Evolutionary conservation across 1,140 invertebrate genomes (phyloP).

Genomic region (Acarapis woodi): DNA sequence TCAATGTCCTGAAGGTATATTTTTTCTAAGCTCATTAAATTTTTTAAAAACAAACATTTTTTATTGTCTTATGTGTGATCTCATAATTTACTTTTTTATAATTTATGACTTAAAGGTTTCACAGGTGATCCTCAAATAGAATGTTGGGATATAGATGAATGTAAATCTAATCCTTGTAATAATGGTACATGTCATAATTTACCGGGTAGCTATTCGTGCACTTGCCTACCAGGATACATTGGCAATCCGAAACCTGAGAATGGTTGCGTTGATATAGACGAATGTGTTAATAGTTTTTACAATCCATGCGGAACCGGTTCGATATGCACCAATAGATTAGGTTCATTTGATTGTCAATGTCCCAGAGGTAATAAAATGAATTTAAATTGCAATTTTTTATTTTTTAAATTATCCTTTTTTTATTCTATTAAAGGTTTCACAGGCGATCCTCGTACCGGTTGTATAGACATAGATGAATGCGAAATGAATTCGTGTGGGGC

Average conservation of each 20-base stretch:
- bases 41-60: background rate
- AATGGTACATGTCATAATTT: slow-evolving; percentile 29
- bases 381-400: background rate
- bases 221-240: slow-evolving; percentile 38
- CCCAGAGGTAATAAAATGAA: slow-evolving; percentile 13
- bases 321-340: slow-evolving; percentile 45
- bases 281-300: slow-evolving; percentile 37
- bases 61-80: too few relatives aligned
- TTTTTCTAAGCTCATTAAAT: too few relatives aligned
- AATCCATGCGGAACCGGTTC: slow-evolving; percentile 51
- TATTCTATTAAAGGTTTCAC: background rate
- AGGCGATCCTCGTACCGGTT: background rate
- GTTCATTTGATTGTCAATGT: slow-evolving; percentile 27
- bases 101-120: too few relatives aligned
- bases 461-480: slow-evolving; percentile 51
- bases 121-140: slow-evolving; percentile 42
- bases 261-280: slow-evolving; percentile 39
- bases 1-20: slow-evolving; percentile 31
- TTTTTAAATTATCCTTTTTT: background rate
- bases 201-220: slow-evolving; percentile 36
- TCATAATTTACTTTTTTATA: too few relatives aligned
- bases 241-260: slow-evolving; percentile 29
- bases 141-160: slow-evolving; percentile 43
- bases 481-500: slow-evolving; percentile 31
- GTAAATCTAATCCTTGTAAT: slow-evolving; percentile 37